Evolutionary conservation across 2,113 vertebrate species (phyloP), one percentile per base, ranked within the genome.

Genomic region (Gorsachius goisagi): DNA sequence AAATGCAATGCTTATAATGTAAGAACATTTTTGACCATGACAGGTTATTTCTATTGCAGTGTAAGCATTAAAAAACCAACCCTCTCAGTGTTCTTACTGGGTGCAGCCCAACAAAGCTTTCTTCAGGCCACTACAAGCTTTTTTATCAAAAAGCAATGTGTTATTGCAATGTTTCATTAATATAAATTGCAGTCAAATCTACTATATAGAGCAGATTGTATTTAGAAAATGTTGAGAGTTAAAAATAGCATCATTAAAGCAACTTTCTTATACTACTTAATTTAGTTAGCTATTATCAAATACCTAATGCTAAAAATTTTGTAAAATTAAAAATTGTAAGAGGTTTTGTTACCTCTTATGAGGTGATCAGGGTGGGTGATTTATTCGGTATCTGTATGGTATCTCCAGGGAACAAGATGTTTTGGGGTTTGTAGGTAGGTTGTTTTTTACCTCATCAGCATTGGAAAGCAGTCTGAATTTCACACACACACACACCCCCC

Each of bases 121-220:
- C 32, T 59, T 55, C 19, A 59, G 45, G 21, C 33, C 26, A 74
- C 56, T 9, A 73, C 35, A 68, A 23, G 30, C 7, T 60, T 89
- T 74, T 85, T 58, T 27, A 44, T 76, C 30, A 63, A 71, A 93
- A 91, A 92, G 33, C 49, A 53, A 11, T 55, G 47, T 63, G 24
- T 64, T 94, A 33, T 66, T 88, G 73, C 66, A 87, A 50, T 50
- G 30, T 62, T 79, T 69, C 56, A 59, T 82, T 85, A 62, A 53
- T 85, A 69, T 47, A 74, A 91, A 84, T 78, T 80, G 35, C 23
- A 73, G 68, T 74, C 27, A 86, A 91, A 95, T 89, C 60, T 58
- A 50, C 71, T 62, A 7, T 50, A 66, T 37, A 56, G 44, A 86
- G 37, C 53, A 85, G 67, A 89, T 64, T 79, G 41, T 55, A 49